Evolutionary conservation across 2,113 vertebrate genomes (phyloP).

Genomic region (Scytalopus superciliaris): DNA sequence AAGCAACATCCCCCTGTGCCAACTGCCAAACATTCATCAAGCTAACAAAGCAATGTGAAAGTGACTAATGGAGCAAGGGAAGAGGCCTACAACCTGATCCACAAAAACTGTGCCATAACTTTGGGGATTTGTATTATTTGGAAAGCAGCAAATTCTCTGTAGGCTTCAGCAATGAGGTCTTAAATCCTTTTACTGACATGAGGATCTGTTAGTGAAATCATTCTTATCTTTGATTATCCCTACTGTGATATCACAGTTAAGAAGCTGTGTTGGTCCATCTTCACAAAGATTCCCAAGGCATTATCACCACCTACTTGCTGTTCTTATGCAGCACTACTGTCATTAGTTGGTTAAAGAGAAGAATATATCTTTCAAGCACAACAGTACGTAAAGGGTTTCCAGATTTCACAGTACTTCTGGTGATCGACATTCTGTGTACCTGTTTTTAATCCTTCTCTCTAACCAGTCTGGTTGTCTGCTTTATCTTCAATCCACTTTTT

Average conservation of each 20-base stretch:
- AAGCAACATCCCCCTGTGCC: neutral
- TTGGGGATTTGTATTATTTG: neutral
- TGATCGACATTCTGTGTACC: neutral
- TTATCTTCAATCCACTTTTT: neutral
- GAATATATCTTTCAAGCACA: neutral
- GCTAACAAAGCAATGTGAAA: neutral
- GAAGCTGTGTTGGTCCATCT: neutral
- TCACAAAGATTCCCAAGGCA: neutral
- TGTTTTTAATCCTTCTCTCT: slow-evolving; percentile 20
- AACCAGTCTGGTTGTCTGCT: neutral
- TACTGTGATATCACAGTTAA: neutral
- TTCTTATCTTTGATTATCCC: neutral
- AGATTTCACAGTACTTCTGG: neutral
- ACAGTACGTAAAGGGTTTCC: neutral
- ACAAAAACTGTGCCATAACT: neutral
- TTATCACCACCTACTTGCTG: neutral
- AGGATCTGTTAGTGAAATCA: neutral
- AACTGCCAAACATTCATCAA: neutral
- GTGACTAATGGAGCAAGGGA: neutral
- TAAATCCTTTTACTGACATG: neutral
- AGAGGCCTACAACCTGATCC: neutral
- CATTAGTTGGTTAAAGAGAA: neutral
- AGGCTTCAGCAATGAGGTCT: neutral
- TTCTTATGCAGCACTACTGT: neutral
- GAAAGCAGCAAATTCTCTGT: neutral